These are phyloP conservation scores for Apamea monoglypha DNA, from an alignment of 2,888 invertebrate species.

Conservation along the genomic window DNA sequence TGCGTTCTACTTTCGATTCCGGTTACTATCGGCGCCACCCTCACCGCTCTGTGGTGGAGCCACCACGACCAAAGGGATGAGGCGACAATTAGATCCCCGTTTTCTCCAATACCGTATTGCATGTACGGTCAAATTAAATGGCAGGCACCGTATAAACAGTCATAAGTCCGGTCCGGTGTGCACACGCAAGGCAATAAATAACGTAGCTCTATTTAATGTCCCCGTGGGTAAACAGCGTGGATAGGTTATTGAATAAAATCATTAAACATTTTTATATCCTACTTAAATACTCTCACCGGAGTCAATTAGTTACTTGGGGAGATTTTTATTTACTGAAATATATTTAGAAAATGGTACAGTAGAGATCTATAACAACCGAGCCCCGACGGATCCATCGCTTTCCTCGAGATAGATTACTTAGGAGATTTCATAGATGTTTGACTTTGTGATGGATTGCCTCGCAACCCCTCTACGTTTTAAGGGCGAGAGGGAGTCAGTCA, in stretches of 20 bases:
- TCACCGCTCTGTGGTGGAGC: slow-evolving; percentile 62
- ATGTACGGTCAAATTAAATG: slow-evolving; percentile 87
- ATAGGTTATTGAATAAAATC: slow-evolving; percentile 78
- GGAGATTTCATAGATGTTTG: slow-evolving; percentile 79
- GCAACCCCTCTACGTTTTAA: slow-evolving; percentile 58
- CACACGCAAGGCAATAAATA: slow-evolving; percentile 85
- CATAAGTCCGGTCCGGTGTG: slow-evolving; percentile 77
- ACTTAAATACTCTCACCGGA: slow-evolving; percentile 35
- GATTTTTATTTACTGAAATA: slow-evolving; percentile 40
- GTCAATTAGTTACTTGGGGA: slow-evolving; percentile 28
- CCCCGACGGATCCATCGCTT: slow-evolving; percentile 53
- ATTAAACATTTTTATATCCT: slow-evolving; percentile 63
- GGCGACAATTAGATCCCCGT: slow-evolving; percentile 85
- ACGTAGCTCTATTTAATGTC: slow-evolving; percentile 78
- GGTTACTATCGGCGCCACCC: slow-evolving; percentile 82
- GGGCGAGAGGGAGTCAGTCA: slow-evolving; percentile 62
- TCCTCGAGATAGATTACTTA: slow-evolving; percentile 71
- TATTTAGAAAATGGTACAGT: slow-evolving; percentile 30
- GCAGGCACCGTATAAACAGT: slow-evolving; percentile 84
- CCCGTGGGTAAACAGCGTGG: slow-evolving; percentile 70
- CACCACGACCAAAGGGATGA: slow-evolving; percentile 81
- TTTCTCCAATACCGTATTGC: slow-evolving; percentile 83
- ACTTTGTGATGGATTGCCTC: slow-evolving; percentile 77
- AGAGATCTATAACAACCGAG: slow-evolving; percentile 26
- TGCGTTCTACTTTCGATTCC: slow-evolving; percentile 87